Percentiles rank a stretch among this genome's conserved stretches.
Conservation (phyloP, 2,888 invertebrate species). For the Eristalis pertinax region DNA sequence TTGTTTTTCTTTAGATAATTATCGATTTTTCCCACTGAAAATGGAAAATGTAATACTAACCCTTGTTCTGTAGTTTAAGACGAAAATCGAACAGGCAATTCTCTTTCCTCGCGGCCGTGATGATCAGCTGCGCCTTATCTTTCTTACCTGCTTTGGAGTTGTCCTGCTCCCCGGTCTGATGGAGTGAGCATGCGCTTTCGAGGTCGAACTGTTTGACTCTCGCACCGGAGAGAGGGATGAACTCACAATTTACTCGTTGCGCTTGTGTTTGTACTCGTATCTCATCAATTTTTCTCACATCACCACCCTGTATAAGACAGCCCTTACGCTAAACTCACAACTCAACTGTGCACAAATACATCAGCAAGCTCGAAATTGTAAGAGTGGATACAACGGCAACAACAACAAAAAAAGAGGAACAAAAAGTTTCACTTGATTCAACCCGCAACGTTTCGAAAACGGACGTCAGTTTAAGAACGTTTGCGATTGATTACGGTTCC, state of each 20-base stretch:
- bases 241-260: background rate
- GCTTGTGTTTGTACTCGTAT: slow-evolving; percentile 26
- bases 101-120: slow-evolving; percentile 32
- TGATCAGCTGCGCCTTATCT: slow-evolving; percentile 69
- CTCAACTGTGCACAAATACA: slow-evolving; percentile 39
- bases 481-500: slow-evolving; percentile 68
- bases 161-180: slow-evolving; percentile 53
- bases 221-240: background rate
- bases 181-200: slow-evolving; percentile 56
- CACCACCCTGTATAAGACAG: slow-evolving; percentile 50
- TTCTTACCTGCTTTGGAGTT: slow-evolving; percentile 65
- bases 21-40: slow-evolving; percentile 63
- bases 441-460: slow-evolving; percentile 34
- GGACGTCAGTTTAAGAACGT: slow-evolving; percentile 68
- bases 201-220: background rate
- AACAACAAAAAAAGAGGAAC: background rate
- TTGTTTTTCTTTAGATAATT: slow-evolving; percentile 29
- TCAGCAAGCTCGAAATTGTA: slow-evolving; percentile 53
- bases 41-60: slow-evolving; percentile 32
- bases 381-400: slow-evolving; percentile 17
- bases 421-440: slow-evolving; percentile 58
- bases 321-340: slow-evolving; percentile 57
- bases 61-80: slow-evolving; percentile 23
- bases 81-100: slow-evolving; percentile 55
- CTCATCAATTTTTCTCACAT: background rate